Evolutionary conservation across 2,113 vertebrate species (phyloP), one percentile per base, ranked within the genome.

Genomic region (Heptranchias perlo): DNA sequence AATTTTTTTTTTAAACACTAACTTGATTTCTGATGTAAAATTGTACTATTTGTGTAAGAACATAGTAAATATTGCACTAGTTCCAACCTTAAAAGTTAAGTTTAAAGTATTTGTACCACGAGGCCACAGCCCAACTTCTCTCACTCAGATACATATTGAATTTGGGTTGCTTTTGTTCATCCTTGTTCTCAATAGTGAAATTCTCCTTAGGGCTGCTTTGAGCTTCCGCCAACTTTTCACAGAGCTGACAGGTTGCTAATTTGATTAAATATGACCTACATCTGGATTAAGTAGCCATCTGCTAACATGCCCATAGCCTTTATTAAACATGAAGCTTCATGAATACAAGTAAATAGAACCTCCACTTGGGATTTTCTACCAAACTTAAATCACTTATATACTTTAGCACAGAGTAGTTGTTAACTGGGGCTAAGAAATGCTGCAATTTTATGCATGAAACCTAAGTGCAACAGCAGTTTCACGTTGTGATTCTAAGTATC

Each of bases 261-360:
- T 82, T 44, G 78, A 82, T 82, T 82, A 82, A 47, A 82, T 82
- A 82, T 82, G 78, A 82, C 39, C 78, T 82, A 82, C 39, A 82
- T 82, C 39, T 82, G n/a, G 35, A 78, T 78, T 78, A 82, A 82
- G 78, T 82, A 82, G 78, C 78, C 39, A 82, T 82, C n/a, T 44
- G 78, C 39, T 82, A 82, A 82, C 78, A 47, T 82, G 18, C 39
- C 39, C 39, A 47, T 23, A 21, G 44, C 16, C n/a, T 82, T 82
- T 82, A 44, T 82, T 47, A 47, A 44, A 21, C 39, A 82, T 21
- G 16, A 18, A 44, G 39, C 4, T 82, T 82, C 78, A 47, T 23
- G 21, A 47, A 82, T 82, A 39, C 14, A 82, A 82, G 78, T 82
- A 82, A 82, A 44, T 23, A 47, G 16, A 82, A 44, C 14, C 58